Percentiles rank a stretch among this genome's conserved stretches.
These are phyloP conservation scores for Microplitis demolitor DNA, from an alignment of 1,140 invertebrate species.

Conservation along the genomic window DNA sequence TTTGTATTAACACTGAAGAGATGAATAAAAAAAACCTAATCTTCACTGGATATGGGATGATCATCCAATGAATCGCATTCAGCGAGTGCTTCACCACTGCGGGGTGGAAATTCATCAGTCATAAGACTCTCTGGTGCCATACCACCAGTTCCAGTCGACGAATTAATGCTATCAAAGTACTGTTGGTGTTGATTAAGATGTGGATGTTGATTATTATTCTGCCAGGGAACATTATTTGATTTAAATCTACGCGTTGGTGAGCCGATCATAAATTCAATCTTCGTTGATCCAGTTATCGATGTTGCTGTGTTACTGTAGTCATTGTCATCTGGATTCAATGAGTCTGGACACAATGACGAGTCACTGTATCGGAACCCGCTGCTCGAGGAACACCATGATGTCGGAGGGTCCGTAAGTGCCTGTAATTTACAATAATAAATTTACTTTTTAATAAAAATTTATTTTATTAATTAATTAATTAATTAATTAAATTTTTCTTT, in stretches of 20 bases:
- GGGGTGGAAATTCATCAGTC: slow-evolving; percentile 53
- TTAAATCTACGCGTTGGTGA: slow-evolving; percentile 51
- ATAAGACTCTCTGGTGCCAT: slow-evolving; percentile 46
- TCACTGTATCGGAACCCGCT: slow-evolving; percentile 49
- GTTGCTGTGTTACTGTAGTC: slow-evolving; percentile 15
- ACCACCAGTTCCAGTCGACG: slow-evolving; percentile 34
- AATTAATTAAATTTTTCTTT: neutral
- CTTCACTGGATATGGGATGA: slow-evolving; percentile 50
- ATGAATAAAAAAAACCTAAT: slow-evolving; percentile 22
- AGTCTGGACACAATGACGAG: slow-evolving; percentile 57
- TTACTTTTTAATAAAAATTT: neutral
- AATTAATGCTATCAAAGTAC: slow-evolving; percentile 66
- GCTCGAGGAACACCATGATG: slow-evolving; percentile 54
- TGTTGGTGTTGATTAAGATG: slow-evolving; percentile 21
- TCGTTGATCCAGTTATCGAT: slow-evolving; percentile 49
- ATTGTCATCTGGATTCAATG: slow-evolving; percentile 50
- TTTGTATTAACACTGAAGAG: no score
- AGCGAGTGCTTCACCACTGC: slow-evolving; percentile 61
- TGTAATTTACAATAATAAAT: slow-evolving; percentile 36
- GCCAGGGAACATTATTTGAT: slow-evolving; percentile 40
- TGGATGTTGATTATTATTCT: neutral
- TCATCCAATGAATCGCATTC: slow-evolving; percentile 65
- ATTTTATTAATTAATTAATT: neutral
- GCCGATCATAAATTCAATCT: slow-evolving; percentile 56
- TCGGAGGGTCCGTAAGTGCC: slow-evolving; percentile 56